Evolutionary conservation across 2,113 vertebrate species (phyloP).

Genomic region (Sinocyclocheilus grahami): DNA sequence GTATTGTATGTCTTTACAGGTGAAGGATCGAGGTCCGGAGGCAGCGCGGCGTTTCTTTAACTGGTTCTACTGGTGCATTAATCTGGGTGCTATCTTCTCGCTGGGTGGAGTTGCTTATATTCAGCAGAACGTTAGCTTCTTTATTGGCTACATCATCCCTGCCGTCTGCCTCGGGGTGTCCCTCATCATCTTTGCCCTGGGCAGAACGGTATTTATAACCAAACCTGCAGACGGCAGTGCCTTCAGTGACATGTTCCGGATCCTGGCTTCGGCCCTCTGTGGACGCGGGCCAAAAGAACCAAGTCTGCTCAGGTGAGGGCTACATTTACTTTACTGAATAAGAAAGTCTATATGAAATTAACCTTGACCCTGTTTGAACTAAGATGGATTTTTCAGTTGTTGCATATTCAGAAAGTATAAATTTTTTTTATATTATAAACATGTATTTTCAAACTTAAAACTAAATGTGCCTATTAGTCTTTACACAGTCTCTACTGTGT

Average conservation of each 20-base stretch:
- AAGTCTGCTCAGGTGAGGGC: constrained; percentile 59
- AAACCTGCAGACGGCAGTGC: constrained; percentile 94
- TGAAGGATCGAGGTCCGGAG: constrained; percentile 94
- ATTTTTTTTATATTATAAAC: neutral
- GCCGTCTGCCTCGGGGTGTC: constrained; percentile 86
- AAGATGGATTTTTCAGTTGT: neutral
- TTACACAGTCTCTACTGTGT: neutral
- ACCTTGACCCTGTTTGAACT: neutral
- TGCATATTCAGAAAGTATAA: neutral
- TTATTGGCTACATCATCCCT: constrained; percentile 86
- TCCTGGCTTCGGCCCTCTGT: constrained; percentile 84
- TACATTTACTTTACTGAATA: neutral
- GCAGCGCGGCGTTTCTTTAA: constrained; percentile 95
- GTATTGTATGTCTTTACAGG: constrained; percentile 72
- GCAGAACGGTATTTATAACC: constrained; percentile 87
- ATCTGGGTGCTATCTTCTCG: constrained; percentile 91
- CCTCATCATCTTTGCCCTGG: constrained; percentile 86
- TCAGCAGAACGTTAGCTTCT: constrained; percentile 90
- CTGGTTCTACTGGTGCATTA: constrained; percentile 99
- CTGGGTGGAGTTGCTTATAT: constrained; percentile 91
- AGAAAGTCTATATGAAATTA: neutral
- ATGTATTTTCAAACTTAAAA: neutral
- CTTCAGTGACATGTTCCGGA: constrained; percentile 89
- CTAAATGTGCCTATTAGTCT: neutral
- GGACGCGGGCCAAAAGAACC: constrained; percentile 66